Conservation (phyloP, 2,888 invertebrate genomes). For the Rhorus exstirpatorius region DNA sequence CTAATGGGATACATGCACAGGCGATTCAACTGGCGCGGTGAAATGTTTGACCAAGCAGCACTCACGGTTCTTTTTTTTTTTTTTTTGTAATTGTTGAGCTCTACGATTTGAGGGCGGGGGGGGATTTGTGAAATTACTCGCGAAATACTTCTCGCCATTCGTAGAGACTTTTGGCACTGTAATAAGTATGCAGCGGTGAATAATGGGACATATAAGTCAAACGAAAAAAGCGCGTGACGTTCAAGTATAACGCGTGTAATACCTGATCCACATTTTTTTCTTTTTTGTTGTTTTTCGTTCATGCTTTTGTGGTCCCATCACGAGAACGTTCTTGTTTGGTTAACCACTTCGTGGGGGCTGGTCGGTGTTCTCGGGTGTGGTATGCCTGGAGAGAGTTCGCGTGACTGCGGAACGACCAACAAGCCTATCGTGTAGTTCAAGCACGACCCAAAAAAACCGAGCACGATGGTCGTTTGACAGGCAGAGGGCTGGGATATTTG, state of each 20-base stretch:
- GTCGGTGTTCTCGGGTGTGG: conserved; percentile 8
- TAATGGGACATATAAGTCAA: conserved; percentile 29
- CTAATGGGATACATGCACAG: too few species aligned
- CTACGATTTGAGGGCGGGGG: neutral
- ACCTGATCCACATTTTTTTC: conserved; percentile 24
- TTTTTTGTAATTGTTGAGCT: neutral
- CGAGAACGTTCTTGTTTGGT: conserved; percentile 58
- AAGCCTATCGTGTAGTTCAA: neutral
- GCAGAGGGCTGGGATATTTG: conserved; percentile 15
- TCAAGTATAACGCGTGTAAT: conserved; percentile 30
- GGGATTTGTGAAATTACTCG: conserved; percentile 6
- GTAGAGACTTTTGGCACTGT: neutral
- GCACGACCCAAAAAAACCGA: conserved; percentile 15
- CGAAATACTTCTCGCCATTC: conserved; percentile 5
- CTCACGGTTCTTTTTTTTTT: too few species aligned
- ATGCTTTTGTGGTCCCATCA: conserved; percentile 55
- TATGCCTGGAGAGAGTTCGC: conserved; percentile 54
- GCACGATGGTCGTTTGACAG: conserved; percentile 51
- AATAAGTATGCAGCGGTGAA: conserved; percentile 7
- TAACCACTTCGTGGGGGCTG: conserved; percentile 60
- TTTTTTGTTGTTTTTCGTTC: conserved; percentile 26
- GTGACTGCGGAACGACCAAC: conserved; percentile 53
- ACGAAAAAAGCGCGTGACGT: conserved; percentile 53
- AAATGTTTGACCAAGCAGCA: neutral
- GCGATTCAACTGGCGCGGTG: too few species aligned